These are phyloP conservation scores for Podargus strigoides DNA, from an alignment of 2,797 vertebrate genomes.

Conservation along the genomic window DNA sequence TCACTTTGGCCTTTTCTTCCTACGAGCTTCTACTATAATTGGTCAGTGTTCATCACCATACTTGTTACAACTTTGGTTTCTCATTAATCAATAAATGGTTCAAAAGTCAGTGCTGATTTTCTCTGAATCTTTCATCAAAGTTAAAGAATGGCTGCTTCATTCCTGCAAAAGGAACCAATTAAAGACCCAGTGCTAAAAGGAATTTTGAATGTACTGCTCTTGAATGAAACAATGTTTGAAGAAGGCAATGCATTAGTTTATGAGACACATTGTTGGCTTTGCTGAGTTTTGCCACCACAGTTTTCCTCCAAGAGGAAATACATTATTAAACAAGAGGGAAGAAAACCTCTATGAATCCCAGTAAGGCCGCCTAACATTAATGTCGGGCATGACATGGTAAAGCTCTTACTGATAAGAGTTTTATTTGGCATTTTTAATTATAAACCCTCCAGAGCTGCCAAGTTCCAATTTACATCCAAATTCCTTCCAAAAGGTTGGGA, in stretches of 20 bases:
- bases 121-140: not conserved
- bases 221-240: slow-evolving; percentile 52
- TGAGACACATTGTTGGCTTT: slow-evolving; percentile 28
- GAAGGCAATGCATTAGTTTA: slow-evolving; percentile 54
- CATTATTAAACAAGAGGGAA: slow-evolving; percentile 39
- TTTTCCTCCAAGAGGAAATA: slow-evolving; percentile 51
- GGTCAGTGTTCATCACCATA: not conserved
- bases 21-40: not conserved
- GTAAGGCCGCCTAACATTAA: not conserved
- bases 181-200: not conserved
- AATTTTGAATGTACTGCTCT: not conserved
- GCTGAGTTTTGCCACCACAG: slow-evolving; percentile 35
- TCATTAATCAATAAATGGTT: not conserved
- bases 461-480: not conserved
- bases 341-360: not conserved
- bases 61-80: not conserved
- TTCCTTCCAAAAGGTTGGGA: not conserved
- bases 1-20: not conserved
- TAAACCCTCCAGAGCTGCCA: not conserved
- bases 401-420: not conserved
- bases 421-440: not conserved
- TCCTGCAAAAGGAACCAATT: not conserved
- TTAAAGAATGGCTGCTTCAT: not conserved
- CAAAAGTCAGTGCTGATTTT: not conserved
- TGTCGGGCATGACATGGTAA: not conserved